Percentiles rank a stretch among this genome's conserved stretches.
phyloP scores from a whole-genome alignment of 1,140 invertebrate genomes.

The Hermatobates lingyangjiaoensis region DNA sequence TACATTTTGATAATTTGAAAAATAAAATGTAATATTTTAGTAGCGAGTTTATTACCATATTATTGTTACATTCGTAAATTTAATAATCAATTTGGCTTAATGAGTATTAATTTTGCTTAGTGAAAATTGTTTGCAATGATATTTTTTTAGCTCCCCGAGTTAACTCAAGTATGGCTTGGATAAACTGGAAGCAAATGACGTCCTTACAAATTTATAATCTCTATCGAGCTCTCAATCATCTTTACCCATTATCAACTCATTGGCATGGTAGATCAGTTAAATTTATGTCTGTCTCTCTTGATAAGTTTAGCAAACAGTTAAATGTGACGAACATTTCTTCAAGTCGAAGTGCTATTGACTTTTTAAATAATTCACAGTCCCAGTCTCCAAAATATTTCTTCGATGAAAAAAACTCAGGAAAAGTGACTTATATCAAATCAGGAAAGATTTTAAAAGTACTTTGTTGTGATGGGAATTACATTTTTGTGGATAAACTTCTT shows the following conservation, averaged over 20 bases:
- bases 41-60: neutral
- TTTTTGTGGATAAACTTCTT: slow-evolving; percentile 11
- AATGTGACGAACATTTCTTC: neutral
- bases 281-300: slow-evolving; percentile 7
- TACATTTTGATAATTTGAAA: neutral
- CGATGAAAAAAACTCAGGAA: slow-evolving; percentile 2
- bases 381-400: neutral
- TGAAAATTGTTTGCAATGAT: neutral
- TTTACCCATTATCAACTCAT: slow-evolving; percentile 37
- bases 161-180: slow-evolving; percentile 30
- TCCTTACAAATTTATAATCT: slow-evolving; percentile 41
- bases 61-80: neutral
- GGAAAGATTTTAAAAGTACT: slow-evolving; percentile 13
- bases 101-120: neutral
- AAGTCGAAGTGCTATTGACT: slow-evolving; percentile 12
- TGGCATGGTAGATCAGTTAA: slow-evolving; percentile 15
- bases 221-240: slow-evolving; percentile 39
- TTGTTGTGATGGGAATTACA: slow-evolving; percentile 16
- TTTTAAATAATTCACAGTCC: slow-evolving; percentile 7
- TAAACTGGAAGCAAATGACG: slow-evolving; percentile 40
- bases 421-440: slow-evolving; percentile 11
- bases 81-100: neutral
- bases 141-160: slow-evolving; percentile 51
- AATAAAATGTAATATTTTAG: neutral
- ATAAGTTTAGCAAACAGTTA: neutral